phyloP scores from a whole-genome alignment of 2,113 vertebrate species.

The Hippocampus comes region DNA sequence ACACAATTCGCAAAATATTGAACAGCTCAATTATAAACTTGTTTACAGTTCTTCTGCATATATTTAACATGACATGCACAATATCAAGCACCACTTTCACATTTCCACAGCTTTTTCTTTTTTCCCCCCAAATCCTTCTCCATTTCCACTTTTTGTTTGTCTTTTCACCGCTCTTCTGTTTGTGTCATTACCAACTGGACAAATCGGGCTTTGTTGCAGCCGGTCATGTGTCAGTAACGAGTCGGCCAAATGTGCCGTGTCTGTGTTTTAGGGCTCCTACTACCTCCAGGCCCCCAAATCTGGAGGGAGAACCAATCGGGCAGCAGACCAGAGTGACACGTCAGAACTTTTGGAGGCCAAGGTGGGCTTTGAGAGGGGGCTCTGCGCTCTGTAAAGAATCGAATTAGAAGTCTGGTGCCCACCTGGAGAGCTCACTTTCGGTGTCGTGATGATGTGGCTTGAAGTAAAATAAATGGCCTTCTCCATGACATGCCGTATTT shows the following conservation, averaged over 20 bases:
- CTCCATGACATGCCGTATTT: not conserved
- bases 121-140: not conserved
- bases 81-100: constrained; percentile 9
- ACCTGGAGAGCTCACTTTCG: constrained; percentile 30
- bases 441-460: not conserved
- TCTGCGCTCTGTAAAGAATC: constrained; percentile 15
- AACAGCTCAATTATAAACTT: not conserved
- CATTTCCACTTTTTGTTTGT: constrained; percentile 12
- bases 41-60: constrained; percentile 29
- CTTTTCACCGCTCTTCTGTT: constrained; percentile 22
- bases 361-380: constrained; percentile 79
- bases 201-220: constrained; percentile 25
- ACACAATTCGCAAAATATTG: not conserved
- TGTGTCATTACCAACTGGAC: constrained; percentile 15
- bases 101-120: not conserved
- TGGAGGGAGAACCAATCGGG: constrained; percentile 90
- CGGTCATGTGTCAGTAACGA: constrained; percentile 48
- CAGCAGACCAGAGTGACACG: constrained; percentile 79
- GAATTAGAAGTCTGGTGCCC: constrained; percentile 36
- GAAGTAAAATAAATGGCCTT: not conserved
- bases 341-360: constrained; percentile 85
- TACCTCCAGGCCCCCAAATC: constrained; percentile 77
- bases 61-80: constrained; percentile 33
- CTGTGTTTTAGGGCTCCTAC: constrained; percentile 74
- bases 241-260: constrained; percentile 64